Evolutionary conservation across 2,113 vertebrate species (phyloP), one percentile per base, ranked within the genome.

Genomic region (Antechinus stuartii): DNA sequence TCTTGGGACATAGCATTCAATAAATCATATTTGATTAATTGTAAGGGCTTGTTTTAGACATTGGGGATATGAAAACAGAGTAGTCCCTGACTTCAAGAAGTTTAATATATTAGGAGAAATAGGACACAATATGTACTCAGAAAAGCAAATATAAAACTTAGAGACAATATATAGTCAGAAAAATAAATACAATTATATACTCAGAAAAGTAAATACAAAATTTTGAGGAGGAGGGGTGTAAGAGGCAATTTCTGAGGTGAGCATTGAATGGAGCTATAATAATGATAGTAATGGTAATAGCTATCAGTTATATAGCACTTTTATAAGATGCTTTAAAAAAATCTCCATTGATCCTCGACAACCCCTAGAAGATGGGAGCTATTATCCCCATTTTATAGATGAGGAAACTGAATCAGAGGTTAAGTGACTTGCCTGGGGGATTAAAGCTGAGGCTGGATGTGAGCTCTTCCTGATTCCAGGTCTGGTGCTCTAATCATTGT

Each of bases 171-270:
- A 5, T 84, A 84, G 19, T 84, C 68, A 84, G n/a, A 42, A 84
- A 84, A 84, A n/a, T 52, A 52, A 52, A 52, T 52, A 52, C 6
- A 52, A 52, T 52, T 84, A 23, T 84, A 6, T 84, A 84, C n/a
- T 84, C 68, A 84, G n/a, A 42, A 84, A 84, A 84, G n/a, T 84
- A 84, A 42, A 84, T 84, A 84, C n/a, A 84, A 84, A 84, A n/a
- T n/a, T 76, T 42, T 42, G n/a, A 23, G 19, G 35, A 14, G 30
- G 61, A 19, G 22, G 3, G 19, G n/a, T 42, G 6, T 84, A 84
- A 6, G 35, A 23, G 14, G 68, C 23, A 6, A n/a, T 42, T 84
- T 42, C 35, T 42, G n/a, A 42, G 19, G 68, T 42, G 68, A 84
- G n/a, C 68, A 84, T 1, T 76, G 61, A 76, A n/a, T 23, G 68